Conservation (phyloP, 1,140 invertebrate species). For the Tribolium madens region DNA sequence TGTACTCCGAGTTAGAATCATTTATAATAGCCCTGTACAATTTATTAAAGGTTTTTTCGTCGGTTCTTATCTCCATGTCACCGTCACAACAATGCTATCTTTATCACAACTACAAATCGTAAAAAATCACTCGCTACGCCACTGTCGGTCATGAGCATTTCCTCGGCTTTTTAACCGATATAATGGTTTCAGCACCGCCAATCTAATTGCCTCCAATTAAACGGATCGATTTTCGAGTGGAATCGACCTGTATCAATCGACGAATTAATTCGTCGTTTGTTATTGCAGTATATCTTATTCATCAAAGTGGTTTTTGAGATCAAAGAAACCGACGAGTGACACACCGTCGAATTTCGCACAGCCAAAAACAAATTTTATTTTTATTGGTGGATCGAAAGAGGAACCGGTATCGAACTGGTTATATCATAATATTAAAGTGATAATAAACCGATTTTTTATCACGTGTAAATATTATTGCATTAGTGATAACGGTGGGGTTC, state of each 20-base stretch:
- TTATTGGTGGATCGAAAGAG: neutral
- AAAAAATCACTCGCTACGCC: neutral
- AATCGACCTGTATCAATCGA: neutral
- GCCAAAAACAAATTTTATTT: conserved; percentile 10
- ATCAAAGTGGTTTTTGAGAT: neutral
- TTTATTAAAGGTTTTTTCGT: neutral
- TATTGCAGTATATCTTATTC: neutral
- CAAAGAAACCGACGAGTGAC: neutral
- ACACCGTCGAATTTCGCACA: neutral
- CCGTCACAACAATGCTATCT: neutral
- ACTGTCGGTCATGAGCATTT: neutral
- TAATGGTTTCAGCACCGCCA: neutral
- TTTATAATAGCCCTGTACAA: too few species aligned
- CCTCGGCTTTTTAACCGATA: neutral
- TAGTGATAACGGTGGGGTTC: conserved; percentile 16
- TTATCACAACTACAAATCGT: neutral
- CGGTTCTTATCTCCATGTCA: neutral
- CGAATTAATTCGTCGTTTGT: neutral
- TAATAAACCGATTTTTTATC: conserved; percentile 17
- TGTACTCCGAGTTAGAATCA: too few species aligned
- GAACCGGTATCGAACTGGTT: conserved; percentile 25
- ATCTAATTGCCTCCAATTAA: neutral
- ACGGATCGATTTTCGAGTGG: neutral
- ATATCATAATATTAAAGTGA: conserved; percentile 33
- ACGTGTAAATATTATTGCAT: conserved; percentile 17